Evolutionary conservation across 2,888 invertebrate genomes (phyloP).

Genomic region (Lasioglossum marginatum): DNA sequence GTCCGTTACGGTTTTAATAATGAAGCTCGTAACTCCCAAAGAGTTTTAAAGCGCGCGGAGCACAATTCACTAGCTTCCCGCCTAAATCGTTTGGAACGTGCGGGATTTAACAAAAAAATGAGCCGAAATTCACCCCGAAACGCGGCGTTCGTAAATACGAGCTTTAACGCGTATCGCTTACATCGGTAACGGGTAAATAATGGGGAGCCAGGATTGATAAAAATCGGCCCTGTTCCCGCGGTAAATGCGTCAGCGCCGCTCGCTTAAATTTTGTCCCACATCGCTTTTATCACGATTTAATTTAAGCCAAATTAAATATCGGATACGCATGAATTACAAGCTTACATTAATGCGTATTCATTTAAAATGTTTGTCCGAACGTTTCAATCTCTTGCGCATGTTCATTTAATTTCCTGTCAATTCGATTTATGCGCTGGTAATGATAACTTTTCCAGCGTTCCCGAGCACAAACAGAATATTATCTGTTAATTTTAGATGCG

Average conservation of each 20-base stretch:
- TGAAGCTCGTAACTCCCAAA: background rate
- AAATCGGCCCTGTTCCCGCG: slow-evolving; percentile 29
- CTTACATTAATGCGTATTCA: slow-evolving; percentile 47
- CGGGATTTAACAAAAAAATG: background rate
- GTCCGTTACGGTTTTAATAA: background rate
- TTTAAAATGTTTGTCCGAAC: slow-evolving; percentile 43
- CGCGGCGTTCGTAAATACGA: background rate
- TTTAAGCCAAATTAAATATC: slow-evolving; percentile 63
- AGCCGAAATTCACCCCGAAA: background rate
- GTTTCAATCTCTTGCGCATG: slow-evolving; percentile 44
- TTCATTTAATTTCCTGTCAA: slow-evolving; percentile 14
- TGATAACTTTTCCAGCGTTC: slow-evolving; percentile 1
- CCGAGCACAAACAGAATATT: background rate
- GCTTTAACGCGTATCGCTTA: slow-evolving; percentile 32
- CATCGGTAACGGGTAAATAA: slow-evolving; percentile 50
- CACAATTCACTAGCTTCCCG: background rate
- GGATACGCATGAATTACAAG: slow-evolving; percentile 36
- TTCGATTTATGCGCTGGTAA: slow-evolving; percentile 22
- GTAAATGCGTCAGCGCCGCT: slow-evolving; percentile 8
- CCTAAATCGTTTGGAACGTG: background rate
- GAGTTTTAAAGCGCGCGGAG: background rate
- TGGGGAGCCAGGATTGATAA: slow-evolving; percentile 42
- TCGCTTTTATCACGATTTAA: slow-evolving; percentile 54
- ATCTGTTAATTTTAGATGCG: background rate
- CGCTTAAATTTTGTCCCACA: slow-evolving; percentile 34